phyloP scores from a whole-genome alignment of 1,140 invertebrate genomes.

The Drosophila ironensis region DNA sequence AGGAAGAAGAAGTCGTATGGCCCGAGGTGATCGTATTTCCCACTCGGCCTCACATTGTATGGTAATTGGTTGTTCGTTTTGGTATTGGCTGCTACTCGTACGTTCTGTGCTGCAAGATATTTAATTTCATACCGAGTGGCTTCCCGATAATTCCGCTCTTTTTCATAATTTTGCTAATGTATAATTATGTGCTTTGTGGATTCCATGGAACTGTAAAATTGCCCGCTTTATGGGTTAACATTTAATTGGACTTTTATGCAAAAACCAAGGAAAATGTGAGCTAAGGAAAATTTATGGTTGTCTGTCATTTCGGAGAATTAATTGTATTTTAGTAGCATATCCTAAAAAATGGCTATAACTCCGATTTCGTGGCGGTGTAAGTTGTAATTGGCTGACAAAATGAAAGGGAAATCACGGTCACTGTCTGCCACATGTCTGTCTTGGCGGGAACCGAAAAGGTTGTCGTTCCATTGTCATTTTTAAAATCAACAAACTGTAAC shows the following conservation, averaged over 20 bases:
- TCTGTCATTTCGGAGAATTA: no score
- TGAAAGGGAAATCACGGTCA: conserved; percentile 30
- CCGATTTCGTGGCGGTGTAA: no score
- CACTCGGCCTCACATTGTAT: conserved; percentile 53
- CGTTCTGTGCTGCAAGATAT: conserved; percentile 3
- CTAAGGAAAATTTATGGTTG: background rate
- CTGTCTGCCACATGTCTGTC: conserved; percentile 42
- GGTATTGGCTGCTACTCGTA: conserved; percentile 12
- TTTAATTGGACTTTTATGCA: conserved; percentile 8
- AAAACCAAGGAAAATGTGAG: background rate
- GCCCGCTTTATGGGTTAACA: conserved; percentile 10
- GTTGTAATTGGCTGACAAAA: background rate
- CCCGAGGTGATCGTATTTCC: conserved; percentile 25
- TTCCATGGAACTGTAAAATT: conserved; percentile 21
- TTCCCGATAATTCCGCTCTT: conserved; percentile 24
- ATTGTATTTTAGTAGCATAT: no score
- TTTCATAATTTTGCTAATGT: conserved; percentile 13
- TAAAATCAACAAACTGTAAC: conserved; percentile 81
- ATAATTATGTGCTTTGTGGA: conserved; percentile 23
- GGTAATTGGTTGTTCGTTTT: conserved; percentile 33
- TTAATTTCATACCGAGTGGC: conserved; percentile 27
- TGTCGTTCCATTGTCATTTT: conserved; percentile 77
- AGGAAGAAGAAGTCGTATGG: background rate
- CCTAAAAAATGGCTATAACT: no score
- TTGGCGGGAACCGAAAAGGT: conserved; percentile 34